Base-by-base conservation (phyloP, 1,140 invertebrate species). In the Charaxes varanes region DNA sequence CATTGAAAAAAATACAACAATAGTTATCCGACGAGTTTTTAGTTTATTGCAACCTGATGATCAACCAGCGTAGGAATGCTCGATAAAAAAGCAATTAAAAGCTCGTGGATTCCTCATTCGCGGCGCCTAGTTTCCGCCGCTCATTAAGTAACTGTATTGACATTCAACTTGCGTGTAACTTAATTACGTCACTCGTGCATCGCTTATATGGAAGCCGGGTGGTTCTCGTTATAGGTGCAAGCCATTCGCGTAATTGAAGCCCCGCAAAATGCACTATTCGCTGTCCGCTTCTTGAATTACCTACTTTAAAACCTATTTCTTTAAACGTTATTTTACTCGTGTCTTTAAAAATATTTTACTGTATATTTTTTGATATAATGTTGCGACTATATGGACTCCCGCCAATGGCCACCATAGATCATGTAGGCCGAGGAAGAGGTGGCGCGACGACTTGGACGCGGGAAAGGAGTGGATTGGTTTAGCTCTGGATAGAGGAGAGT, bases 161-260 rank as follows among this genome's bases (percentile, higher is more conserved):
- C 55, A 54, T 59, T 54, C 44, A 51, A 54, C 48, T 48, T 34
- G 47, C 41, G 48, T 46, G 38, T 42, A 44, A 44, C 28, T 36
- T 50, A 54, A 49, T 54, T 54, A 59, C 52, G 41, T 53, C 49
- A 57, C 53, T 34, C 31, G 41, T 53, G 46, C 36, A 35, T 36
- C 42, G 42, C 48, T 36, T 57, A 57, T 61, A 61, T 51, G 57
- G 57, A 56, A 50, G 53, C 41, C 49, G 53, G 53, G 48, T 55
- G 49, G 38, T 41, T 34, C 32, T 36, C 42, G 49, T 57, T 57
- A 53, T 42, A 37, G n/a, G n/a, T n/a, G n/a, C 43, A 48, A 47
- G 24, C 36, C 36, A 34, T 45, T 53, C 53, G 41, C 46, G 53
- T 53, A 60, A 56, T 46, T 23, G 45, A 55, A 60, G 47, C 47